Base-by-base conservation (phyloP, 2,113 vertebrate species). In the Epinephelus lanceolatus region DNA sequence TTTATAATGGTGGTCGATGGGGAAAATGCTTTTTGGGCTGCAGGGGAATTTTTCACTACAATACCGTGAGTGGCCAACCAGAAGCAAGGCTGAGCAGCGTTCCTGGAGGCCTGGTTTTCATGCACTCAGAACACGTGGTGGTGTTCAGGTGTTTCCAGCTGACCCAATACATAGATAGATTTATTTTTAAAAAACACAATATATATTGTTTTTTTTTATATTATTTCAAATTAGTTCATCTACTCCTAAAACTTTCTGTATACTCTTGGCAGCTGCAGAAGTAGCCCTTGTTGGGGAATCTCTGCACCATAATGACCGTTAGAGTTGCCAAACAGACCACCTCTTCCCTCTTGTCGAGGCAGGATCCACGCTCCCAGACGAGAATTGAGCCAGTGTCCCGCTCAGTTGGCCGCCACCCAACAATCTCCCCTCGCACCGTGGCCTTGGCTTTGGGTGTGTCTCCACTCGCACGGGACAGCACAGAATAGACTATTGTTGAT, bases 401-500 rank as follows among this genome's bases (percentile, higher is more conserved):
- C 84, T 71, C 52, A 14, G 40, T 69, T 94, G 93, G 93, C 88
- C 69, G 0, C 27, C 18, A 0, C 87, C 93, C 93, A 95, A 83
- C 78, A 89, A 77, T 83, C 88, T 93, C 91, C 91, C 88, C 89
- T 90, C 52, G 76, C 88, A 72, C 88, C 78, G 60, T 62, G 91
- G 92, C 92, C 94, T 94, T 91, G 93, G 90, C 92, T 90, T 76
- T 88, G 94, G 94, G 92, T 92, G 93, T 94, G 94, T 90, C 92
- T 81, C 67, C 81, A 78, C 85, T 92, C 69, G 83, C 90, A 93
- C 82, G 90, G 92, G 91, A 94, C 89, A 21, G 74, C 85, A 93
- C 93, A 95, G 90, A 95, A 95, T 94, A 93, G 93, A 85, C 92
- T 94, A 95, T 95, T 95, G 94, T 95, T 95, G 92, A 89, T 81